Conservation (phyloP, 2,888 invertebrate species). For the Colostygia pectinataria region DNA sequence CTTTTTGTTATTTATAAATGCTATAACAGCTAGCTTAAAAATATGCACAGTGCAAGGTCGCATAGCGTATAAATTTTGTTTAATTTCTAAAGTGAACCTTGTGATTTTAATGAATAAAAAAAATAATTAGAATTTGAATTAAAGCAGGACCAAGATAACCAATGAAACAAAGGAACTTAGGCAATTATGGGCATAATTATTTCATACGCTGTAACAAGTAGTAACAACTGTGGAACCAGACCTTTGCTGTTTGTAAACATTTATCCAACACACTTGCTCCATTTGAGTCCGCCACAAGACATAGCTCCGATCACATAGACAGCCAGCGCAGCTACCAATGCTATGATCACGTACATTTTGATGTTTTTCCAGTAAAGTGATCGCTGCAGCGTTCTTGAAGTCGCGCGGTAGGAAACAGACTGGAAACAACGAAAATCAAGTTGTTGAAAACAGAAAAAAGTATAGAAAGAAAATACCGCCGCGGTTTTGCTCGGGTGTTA, state of each 20-base stretch:
- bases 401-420: slow-evolving; percentile 94
- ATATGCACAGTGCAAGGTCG: too few relatives aligned
- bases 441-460: not conserved
- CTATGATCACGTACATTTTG: slow-evolving; percentile 90
- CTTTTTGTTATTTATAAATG: too few relatives aligned
- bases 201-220: too few relatives aligned
- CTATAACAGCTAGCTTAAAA: too few relatives aligned
- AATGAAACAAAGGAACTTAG: not conserved
- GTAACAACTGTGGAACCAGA: slow-evolving; percentile 10
- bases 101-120: too few relatives aligned
- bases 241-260: slow-evolving; percentile 3
- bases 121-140: too few relatives aligned
- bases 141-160: too few relatives aligned
- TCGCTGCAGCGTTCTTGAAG: slow-evolving; percentile 92
- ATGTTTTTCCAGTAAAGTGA: slow-evolving; percentile 97
- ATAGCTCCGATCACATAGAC: slow-evolving; percentile 93
- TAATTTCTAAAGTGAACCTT: too few relatives aligned
- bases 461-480: too few relatives aligned
- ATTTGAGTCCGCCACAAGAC: slow-evolving; percentile 92
- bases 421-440: slow-evolving; percentile 53
- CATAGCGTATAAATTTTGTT: too few relatives aligned
- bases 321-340: slow-evolving; percentile 86
- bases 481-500: too few relatives aligned
- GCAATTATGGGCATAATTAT: too few relatives aligned
- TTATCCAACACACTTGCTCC: slow-evolving; percentile 87